Conservation (phyloP, 2,113 vertebrate genomes). For the Xenotilapia longispinis region DNA sequence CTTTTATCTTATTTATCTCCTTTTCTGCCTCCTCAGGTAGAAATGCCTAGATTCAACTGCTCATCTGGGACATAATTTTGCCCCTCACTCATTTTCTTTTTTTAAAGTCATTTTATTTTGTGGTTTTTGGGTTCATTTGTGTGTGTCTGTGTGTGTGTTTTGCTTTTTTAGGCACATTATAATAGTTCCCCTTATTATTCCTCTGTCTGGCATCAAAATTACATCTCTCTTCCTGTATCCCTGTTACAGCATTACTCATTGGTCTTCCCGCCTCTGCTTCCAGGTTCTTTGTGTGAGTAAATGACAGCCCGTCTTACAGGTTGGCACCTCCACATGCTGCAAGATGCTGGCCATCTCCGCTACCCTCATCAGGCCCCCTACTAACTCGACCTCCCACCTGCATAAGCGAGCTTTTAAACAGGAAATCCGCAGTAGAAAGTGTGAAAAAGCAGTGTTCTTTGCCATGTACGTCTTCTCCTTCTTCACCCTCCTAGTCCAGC, state of each 20-base stretch:
- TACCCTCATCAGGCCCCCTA: neutral
- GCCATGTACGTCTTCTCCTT: neutral
- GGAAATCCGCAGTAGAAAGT: neutral
- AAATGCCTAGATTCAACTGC: neutral
- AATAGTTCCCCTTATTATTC: neutral
- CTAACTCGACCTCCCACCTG: neutral
- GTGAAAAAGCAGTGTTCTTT: neutral
- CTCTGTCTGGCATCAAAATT: neutral
- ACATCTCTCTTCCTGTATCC: neutral
- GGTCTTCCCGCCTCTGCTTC: neutral
- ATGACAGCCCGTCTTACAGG: conserved; percentile 31
- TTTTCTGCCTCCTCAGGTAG: neutral
- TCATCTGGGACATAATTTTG: neutral
- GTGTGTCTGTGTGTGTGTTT: neutral
- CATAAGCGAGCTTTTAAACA: neutral
- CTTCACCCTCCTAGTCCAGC: neutral
- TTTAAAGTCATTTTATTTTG: neutral
- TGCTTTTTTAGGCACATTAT: neutral
- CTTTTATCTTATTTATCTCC: neutral
- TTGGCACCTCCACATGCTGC: conserved; percentile 28
- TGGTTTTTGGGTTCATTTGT: neutral
- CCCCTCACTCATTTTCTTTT: neutral
- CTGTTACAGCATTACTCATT: neutral
- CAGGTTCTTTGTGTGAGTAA: neutral
- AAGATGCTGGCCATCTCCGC: neutral